A percentile compares a stretch with the other conserved stretches of the same genome.
phyloP scores from a whole-genome alignment of 2,113 vertebrate genomes.

The Podarcis cretensis region DNA sequence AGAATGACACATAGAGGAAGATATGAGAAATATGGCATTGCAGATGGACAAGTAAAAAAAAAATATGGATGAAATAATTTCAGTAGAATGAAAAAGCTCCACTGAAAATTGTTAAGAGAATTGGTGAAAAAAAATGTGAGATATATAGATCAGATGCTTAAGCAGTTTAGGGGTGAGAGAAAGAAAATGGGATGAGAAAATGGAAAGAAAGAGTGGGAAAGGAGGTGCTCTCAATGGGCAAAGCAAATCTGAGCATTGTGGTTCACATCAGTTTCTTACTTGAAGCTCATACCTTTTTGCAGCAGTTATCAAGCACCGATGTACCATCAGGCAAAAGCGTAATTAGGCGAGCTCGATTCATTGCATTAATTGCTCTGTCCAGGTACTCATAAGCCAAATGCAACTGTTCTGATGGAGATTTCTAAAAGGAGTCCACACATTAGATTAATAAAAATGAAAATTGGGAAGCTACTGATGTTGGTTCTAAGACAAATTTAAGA shows the following conservation, averaged over 20 bases:
- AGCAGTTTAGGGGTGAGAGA: background rate
- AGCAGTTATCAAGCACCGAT: constrained; percentile 78
- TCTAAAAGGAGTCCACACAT: constrained; percentile 74
- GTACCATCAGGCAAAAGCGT: constrained; percentile 66
- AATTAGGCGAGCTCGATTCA: constrained; percentile 68
- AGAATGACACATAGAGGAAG: background rate
- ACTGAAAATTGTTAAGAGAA: background rate
- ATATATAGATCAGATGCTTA: background rate
- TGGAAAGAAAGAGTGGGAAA: background rate
- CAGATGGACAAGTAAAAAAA: background rate
- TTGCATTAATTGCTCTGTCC: constrained; percentile 75
- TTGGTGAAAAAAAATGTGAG: background rate
- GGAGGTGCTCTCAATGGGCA: background rate
- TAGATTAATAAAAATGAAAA: background rate
- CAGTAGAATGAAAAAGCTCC: background rate
- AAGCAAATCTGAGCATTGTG: background rate
- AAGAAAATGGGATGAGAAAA: background rate
- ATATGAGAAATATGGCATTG: background rate
- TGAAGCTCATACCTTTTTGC: constrained; percentile 78
- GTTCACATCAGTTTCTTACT: background rate
- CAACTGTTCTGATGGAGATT: constrained; percentile 76
- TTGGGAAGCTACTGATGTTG: constrained; percentile 12
- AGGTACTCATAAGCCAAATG: constrained; percentile 78
- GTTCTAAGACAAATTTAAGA: background rate
- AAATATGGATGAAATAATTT: background rate